These are phyloP conservation scores for Coenobita brevimanus DNA, from an alignment of 1,140 invertebrate genomes.

Conservation along the genomic window DNA sequence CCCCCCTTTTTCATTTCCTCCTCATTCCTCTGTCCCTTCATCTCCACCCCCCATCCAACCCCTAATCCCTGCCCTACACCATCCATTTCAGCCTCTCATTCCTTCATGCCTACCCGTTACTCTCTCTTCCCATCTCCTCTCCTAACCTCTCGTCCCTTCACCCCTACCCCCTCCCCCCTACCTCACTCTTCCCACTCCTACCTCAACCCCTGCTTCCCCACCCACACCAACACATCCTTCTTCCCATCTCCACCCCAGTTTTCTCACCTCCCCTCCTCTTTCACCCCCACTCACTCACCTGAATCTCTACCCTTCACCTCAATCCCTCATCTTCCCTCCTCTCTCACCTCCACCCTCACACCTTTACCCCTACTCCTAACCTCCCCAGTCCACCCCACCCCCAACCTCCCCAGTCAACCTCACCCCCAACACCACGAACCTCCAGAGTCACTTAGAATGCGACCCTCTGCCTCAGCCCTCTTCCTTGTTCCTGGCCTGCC, in stretches of 20 bases:
- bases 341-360: background rate
- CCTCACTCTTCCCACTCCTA: too few species aligned
- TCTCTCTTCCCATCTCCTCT: background rate
- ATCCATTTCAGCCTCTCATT: too few species aligned
- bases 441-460: too few species aligned
- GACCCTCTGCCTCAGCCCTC: too few species aligned
- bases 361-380: background rate
- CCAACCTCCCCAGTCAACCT: too few species aligned
- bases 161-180: background rate
- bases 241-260: background rate
- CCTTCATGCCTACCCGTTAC: too few species aligned
- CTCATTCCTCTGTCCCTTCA: constrained; percentile 9
- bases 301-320: background rate
- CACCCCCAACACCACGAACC: too few species aligned
- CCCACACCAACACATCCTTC: too few species aligned
- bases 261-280: background rate
- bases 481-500: too few species aligned
- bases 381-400: too few species aligned
- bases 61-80: too few species aligned
- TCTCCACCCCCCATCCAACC: background rate
- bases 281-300: background rate
- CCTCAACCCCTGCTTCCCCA: too few species aligned
- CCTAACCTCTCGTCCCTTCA: background rate
- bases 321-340: background rate
- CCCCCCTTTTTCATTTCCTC: background rate